Evolutionary conservation across 1,140 invertebrate species (phyloP).

Genomic region (Meloidogyne exigua): DNA sequence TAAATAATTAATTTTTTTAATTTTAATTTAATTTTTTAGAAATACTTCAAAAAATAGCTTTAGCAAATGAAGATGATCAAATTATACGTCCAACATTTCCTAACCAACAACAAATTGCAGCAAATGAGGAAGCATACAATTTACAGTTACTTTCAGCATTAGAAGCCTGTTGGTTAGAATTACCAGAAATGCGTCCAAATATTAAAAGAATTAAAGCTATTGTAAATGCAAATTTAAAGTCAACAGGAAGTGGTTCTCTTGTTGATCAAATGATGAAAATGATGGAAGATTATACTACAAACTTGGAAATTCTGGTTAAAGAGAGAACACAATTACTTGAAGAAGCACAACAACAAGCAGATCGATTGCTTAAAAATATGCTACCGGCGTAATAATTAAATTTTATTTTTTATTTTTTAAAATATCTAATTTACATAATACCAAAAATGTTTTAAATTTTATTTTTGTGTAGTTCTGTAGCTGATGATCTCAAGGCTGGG

Average conservation of each 20-base stretch:
- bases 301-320: conserved; percentile 51
- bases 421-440: too few species aligned
- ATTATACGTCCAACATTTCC: conserved; percentile 57
- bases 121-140: conserved; percentile 47
- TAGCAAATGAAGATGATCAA: conserved; percentile 59
- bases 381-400: conserved; percentile 49
- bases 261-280: conserved; percentile 64
- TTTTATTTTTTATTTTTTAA: too few species aligned
- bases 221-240: conserved; percentile 59
- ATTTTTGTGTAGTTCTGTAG: conserved; percentile 64
- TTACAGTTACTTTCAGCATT: conserved; percentile 56
- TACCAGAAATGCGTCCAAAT: conserved; percentile 62
- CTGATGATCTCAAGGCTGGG: conserved; percentile 64
- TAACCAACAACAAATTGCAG: conserved; percentile 37
- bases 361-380: conserved; percentile 62
- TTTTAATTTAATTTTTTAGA: conserved; percentile 35
- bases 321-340: conserved; percentile 60
- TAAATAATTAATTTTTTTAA: conserved; percentile 28
- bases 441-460: too few species aligned
- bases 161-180: conserved; percentile 63
- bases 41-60: conserved; percentile 53
- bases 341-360: conserved; percentile 63
- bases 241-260: conserved; percentile 57
- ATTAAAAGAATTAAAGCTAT: conserved; percentile 61
- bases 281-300: conserved; percentile 63